phyloP scores from a whole-genome alignment of 2,797 vertebrate genomes.

The Arrhamphus sclerolepis region DNA sequence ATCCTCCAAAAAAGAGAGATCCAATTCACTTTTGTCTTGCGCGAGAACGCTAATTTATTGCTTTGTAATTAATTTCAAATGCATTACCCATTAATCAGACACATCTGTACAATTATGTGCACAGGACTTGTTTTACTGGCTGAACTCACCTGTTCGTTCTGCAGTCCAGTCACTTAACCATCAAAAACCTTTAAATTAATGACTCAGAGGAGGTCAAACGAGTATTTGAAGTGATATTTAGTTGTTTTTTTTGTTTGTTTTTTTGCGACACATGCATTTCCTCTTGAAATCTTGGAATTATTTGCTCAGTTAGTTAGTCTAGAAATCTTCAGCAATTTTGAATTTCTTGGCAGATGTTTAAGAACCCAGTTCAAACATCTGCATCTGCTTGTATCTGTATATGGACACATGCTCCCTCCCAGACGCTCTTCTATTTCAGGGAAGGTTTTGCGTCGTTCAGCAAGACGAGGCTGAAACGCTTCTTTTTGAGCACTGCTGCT shows the following conservation, averaged over 20 bases:
- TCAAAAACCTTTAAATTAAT: slow-evolving; percentile 29
- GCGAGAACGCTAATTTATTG: slow-evolving; percentile 72
- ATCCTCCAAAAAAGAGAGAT: slow-evolving; percentile 75
- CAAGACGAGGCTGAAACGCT: no score
- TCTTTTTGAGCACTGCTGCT: no score
- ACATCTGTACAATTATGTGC: slow-evolving; percentile 61
- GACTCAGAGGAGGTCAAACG: slow-evolving; percentile 45
- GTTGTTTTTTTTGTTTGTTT: slow-evolving; percentile 16
- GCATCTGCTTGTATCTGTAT: no score
- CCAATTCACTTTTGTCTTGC: slow-evolving; percentile 63
- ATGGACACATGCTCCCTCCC: no score
- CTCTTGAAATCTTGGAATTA: no score
- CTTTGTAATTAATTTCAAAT: slow-evolving; percentile 78
- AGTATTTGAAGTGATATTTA: slow-evolving; percentile 33
- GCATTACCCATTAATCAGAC: slow-evolving; percentile 73
- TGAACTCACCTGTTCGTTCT: slow-evolving; percentile 34
- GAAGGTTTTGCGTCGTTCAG: no score
- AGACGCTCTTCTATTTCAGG: no score
- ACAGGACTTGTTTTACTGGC: slow-evolving; percentile 15
- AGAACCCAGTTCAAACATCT: no score
- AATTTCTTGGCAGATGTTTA: no score
- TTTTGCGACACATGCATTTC: no score
- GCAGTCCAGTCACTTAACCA: slow-evolving; percentile 6
- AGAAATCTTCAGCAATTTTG: no score
- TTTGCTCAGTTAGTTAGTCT: no score